phyloP scores from a whole-genome alignment of 1,140 invertebrate genomes.

The Andrena cerasifolii region DNA sequence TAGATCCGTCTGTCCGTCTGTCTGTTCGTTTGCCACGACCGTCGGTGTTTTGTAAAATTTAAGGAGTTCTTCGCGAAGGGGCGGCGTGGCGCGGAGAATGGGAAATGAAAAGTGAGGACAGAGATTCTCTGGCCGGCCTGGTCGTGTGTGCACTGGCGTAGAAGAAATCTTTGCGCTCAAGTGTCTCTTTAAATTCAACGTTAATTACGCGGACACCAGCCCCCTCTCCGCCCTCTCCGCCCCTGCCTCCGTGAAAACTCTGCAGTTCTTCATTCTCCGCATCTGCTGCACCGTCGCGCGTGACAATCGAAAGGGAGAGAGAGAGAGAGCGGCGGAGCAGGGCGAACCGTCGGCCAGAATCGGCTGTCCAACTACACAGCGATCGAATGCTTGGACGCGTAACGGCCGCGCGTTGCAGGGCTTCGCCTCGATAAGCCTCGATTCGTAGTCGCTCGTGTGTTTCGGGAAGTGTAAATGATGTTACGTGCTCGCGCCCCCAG shows the following conservation, averaged over 20 bases:
- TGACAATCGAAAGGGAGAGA: constrained; percentile 13
- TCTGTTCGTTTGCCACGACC: constrained; percentile 12
- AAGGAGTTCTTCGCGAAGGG: constrained; percentile 57
- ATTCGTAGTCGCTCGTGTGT: constrained; percentile 1
- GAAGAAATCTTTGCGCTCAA: constrained; percentile 22
- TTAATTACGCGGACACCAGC: constrained; percentile 37
- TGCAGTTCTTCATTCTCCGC: not conserved
- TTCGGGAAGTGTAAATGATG: constrained; percentile 43
- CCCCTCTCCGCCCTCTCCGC: too few species aligned
- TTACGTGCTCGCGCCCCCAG: constrained; percentile 11
- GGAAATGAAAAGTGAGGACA: constrained; percentile 53
- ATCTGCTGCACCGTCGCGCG: constrained; percentile 14
- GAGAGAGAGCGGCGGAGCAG: not conserved
- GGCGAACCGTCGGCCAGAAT: not conserved
- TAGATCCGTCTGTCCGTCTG: constrained; percentile 42
- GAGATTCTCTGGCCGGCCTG: constrained; percentile 41
- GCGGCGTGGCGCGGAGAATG: constrained; percentile 17
- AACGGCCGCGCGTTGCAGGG: too few species aligned
- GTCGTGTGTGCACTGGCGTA: not conserved
- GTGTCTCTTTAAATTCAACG: constrained; percentile 41
- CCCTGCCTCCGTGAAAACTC: not conserved
- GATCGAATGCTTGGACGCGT: not conserved
- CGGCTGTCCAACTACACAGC: not conserved
- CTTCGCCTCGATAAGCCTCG: not conserved
- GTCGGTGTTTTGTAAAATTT: constrained; percentile 65